Evolutionary conservation across 2,113 vertebrate species (phyloP), one percentile per base, ranked within the genome.

Genomic region (Hassar affinis): DNA sequence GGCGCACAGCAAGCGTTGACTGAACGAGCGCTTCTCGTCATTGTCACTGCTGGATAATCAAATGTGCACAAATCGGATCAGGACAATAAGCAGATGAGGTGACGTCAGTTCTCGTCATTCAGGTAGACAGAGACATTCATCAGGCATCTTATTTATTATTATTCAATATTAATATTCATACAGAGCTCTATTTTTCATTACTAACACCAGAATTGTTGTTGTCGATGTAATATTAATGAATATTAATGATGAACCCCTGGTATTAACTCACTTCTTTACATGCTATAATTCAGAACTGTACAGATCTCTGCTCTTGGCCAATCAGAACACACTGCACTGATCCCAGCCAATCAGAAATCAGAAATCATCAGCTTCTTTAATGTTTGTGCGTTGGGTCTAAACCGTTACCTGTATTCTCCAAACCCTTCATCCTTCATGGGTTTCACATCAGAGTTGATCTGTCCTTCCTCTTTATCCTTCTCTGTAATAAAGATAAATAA

Each of bases 371-470:
- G 14, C 1, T 35, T n/a, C 1, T 27, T 27, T 22, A 17, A 12
- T 42, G 64, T 38, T 69, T 22, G 6, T 38, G 64, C 9, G 18
- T 1, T 38, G 30, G 30, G 17, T 42, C 30, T 38, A 42, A 17
- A 69, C 20, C 20, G 22, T 12, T 75, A 96, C 96, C 96, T 97
- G 94, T 97, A 97, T 74, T 97, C 96, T 69, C 96, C 96, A 1
- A 97, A 97, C 0, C 95, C 94, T 84, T 97, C 96, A 0, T 97
- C 96, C 88, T 97, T 97, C 93, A 96, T 96, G 0, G 96, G 95
- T 33, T 94, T 93, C 57, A 93, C 94, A 74, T 96, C 96, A 0
- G 96, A 96, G 81, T 97, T 95, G 82, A 94, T 94, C 72, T 96
- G 96, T 0, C 95, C 96, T 33, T 96, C 96, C 71, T 97, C 96